Evolutionary conservation across 2,113 vertebrate species (phyloP).

Genomic region (Odobenus rosmarus): DNA sequence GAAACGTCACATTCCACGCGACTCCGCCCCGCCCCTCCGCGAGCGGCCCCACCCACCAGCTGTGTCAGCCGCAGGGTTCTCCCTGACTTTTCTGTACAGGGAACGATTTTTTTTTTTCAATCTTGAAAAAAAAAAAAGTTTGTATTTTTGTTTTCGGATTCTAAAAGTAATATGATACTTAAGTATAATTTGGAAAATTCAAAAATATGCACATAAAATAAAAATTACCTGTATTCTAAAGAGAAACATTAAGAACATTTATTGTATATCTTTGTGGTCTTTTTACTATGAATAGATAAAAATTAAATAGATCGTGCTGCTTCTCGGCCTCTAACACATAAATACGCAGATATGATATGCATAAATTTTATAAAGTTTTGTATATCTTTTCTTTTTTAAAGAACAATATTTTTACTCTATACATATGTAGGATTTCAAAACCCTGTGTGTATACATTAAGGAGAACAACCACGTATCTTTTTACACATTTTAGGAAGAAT

Average conservation of each 20-base stretch:
- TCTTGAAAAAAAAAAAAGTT: not conserved
- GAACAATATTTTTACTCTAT: not conserved
- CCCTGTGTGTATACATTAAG: not conserved
- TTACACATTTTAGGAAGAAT: not conserved
- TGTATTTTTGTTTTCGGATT: not conserved
- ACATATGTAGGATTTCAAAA: not conserved
- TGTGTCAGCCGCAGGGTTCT: fast-evolving
- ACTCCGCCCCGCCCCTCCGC: too few species aligned
- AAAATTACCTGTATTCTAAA: not conserved
- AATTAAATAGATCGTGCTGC: not conserved
- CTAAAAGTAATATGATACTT: not conserved
- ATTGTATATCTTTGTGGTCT: not conserved
- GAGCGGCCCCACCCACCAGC: fast-evolving
- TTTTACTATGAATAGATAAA: not conserved
- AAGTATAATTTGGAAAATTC: not conserved
- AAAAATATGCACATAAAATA: not conserved
- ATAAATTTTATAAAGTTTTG: not conserved
- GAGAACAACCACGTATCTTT: not conserved
- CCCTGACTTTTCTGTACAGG: fast-evolving
- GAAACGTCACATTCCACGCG: not conserved
- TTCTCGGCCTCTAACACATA: not conserved
- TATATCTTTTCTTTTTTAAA: not conserved
- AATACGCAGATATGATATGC: not conserved
- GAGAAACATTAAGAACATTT: not conserved
- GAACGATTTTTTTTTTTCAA: not conserved